phyloP scores from a whole-genome alignment of 2,113 vertebrate species.

The Bufo bufo region DNA sequence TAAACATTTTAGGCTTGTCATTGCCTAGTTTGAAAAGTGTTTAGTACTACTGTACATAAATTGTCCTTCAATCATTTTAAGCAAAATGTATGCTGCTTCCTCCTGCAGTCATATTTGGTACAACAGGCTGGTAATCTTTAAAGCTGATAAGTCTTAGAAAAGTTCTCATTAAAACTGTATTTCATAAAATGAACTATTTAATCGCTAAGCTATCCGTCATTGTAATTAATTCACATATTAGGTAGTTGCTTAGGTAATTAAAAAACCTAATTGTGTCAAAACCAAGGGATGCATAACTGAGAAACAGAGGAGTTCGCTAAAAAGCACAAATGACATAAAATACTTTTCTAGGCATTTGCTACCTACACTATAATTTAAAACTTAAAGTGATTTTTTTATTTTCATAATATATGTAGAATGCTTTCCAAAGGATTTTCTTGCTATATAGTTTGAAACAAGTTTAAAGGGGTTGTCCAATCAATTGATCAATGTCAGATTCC shows the following conservation, averaged over 20 bases:
- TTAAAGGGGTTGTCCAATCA: too few species aligned
- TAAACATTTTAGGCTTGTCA: background rate
- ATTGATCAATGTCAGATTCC: too few species aligned
- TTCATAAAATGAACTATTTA: constrained; percentile 30
- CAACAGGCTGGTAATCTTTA: background rate
- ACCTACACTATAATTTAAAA: background rate
- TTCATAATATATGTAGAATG: too few species aligned
- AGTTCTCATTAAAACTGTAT: constrained; percentile 33
- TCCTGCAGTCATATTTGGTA: background rate
- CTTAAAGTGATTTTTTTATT: too few species aligned
- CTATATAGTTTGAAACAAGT: too few species aligned
- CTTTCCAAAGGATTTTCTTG: too few species aligned
- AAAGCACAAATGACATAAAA: background rate
- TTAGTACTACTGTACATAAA: background rate
- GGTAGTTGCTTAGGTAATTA: constrained; percentile 40
- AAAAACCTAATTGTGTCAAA: constrained; percentile 37
- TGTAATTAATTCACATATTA: constrained; percentile 39
- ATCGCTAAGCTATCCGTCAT: constrained; percentile 6
- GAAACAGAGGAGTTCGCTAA: background rate
- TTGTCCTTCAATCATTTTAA: background rate
- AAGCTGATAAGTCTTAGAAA: constrained; percentile 10
- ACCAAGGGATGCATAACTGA: background rate
- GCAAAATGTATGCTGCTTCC: background rate
- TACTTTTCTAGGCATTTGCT: background rate
- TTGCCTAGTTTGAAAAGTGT: background rate